Conservation (phyloP, 2,797 vertebrate species). For the Schizopygopsis malacanthus region DNA sequence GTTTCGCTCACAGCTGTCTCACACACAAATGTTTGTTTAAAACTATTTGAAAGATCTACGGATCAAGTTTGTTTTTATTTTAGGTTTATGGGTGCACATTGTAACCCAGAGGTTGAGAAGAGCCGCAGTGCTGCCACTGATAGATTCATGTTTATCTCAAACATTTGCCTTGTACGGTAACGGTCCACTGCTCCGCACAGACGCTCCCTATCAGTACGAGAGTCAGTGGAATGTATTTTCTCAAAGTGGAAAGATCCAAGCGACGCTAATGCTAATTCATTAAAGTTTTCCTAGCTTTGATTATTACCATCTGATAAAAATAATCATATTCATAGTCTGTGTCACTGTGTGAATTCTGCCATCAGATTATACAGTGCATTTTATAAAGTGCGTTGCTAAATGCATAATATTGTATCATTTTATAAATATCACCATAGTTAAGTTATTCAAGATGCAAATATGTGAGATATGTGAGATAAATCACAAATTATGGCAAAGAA, state of each 20-base stretch:
- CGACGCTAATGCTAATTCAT: constrained; percentile 43
- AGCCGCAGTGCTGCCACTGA: constrained; percentile 36
- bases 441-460: constrained; percentile 8
- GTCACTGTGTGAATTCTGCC: constrained; percentile 21
- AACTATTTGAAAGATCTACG: constrained; percentile 12
- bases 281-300: constrained; percentile 30
- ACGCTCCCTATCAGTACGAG: constrained; percentile 34
- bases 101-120: constrained; percentile 36
- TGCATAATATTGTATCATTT: neutral
- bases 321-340: constrained; percentile 41
- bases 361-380: constrained; percentile 25
- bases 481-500: neutral
- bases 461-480: constrained; percentile 6
- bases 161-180: constrained; percentile 58
- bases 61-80: constrained; percentile 41
- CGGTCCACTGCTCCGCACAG: constrained; percentile 34
- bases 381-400: neutral
- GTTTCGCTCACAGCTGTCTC: constrained; percentile 5
- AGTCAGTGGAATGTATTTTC: constrained; percentile 18
- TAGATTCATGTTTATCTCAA: constrained; percentile 58
- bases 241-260: constrained; percentile 31
- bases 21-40: constrained; percentile 15
- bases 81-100: constrained; percentile 39
- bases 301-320: constrained; percentile 42
- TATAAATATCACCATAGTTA: neutral